Evolutionary conservation across 2,888 invertebrate species (phyloP), one percentile per base, ranked within the genome.

Genomic region (Amphipoea lucens): DNA sequence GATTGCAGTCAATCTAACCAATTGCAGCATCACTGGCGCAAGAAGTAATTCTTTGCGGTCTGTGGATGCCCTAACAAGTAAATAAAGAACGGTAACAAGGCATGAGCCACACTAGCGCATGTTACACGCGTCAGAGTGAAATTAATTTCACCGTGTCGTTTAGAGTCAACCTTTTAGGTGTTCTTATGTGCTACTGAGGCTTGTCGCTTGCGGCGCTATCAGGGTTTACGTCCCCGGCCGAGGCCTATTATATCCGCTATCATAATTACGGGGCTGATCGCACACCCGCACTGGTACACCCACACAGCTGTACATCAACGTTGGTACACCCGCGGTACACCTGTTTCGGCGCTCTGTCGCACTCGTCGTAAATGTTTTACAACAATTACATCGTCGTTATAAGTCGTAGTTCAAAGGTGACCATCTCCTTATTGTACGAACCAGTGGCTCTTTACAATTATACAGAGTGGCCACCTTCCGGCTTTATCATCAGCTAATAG

Each of bases 251-350:
- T 85, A 78, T 81, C 84, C 71, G 87, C 88, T 88, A 83, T 85
- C 82, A 87, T 90, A 91, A 90, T 91, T 88, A 90, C 87, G 85
- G 81, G 89, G 86, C 82, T 88, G 88, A 90, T 89, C 86, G 89
- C 85, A 70, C 85, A 78, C 83, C 82, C 83, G 70, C 29, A 5
- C 68, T 23, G 57, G 17, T 17, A 76, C 76, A 63, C 76, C 12
- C 20, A 36, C 73, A 36, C 73, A 48, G 36, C 48, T 17, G 48
- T 14, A 54, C 69, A n/a, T 20, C 23, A 12, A 9, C 36, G 23
- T 40, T 51, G 20, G 4, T 29, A 79, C 62, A 48, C 20, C 60
- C 36, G 48, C 81, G 57, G 74, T 82, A 87, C 82, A 86, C 83
- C 87, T 87, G 82, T 87, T 66, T 76, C 66, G 75, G 62, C 78